These are phyloP conservation scores for Steinernema khuongi DNA, from an alignment of 1,140 invertebrate genomes.

Conservation along the genomic window DNA sequence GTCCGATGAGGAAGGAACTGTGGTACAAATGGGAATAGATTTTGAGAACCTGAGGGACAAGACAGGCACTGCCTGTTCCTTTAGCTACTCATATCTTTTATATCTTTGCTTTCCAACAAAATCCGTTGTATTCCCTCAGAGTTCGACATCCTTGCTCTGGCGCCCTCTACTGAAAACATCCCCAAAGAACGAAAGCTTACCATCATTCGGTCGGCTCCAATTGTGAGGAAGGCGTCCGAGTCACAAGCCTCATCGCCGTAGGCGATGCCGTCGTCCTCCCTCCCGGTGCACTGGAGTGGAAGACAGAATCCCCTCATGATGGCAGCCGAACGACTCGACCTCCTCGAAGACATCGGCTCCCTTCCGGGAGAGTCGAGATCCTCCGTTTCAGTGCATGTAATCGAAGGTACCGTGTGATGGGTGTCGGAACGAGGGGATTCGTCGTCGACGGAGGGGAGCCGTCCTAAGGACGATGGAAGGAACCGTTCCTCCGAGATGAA, in stretches of 20 bases:
- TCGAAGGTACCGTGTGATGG: neutral
- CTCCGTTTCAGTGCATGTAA: neutral
- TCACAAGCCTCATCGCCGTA: neutral
- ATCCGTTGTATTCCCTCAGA: no score
- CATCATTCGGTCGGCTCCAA: neutral
- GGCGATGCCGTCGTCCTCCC: neutral
- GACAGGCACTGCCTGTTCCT: no score
- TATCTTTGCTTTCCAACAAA: no score
- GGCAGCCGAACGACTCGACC: conserved; percentile 2
- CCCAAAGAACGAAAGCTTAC: neutral
- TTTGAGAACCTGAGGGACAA: neutral
- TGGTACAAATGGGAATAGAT: neutral
- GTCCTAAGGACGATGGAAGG: neutral
- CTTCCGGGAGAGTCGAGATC: neutral
- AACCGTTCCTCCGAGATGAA: neutral
- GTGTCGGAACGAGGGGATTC: neutral
- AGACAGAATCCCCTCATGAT: conserved; percentile 2
- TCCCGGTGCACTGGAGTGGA: neutral
- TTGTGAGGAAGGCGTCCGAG: neutral
- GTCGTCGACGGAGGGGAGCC: neutral
- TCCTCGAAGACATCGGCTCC: neutral
- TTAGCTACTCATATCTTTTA: no score
- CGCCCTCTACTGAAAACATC: no score
- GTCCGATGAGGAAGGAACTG: no score
- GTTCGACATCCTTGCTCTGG: no score